Percentiles rank a stretch among this genome's conserved stretches.
phyloP scores from a whole-genome alignment of 1,140 invertebrate genomes.

The Pissodes strobi region DNA sequence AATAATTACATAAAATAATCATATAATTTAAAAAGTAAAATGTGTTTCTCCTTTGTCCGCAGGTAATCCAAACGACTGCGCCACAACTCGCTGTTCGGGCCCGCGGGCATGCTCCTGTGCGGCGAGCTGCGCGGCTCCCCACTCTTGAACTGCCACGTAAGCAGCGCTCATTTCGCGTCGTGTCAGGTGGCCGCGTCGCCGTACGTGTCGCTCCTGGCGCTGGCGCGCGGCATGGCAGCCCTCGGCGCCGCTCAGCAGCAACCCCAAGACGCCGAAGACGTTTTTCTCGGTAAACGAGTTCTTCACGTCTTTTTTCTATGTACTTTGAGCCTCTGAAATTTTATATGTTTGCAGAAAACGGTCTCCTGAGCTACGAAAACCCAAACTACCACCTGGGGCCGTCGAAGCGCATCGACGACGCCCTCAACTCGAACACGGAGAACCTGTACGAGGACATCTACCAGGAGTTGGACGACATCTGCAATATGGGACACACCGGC shows the following conservation, averaged over 20 bases:
- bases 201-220: constrained; percentile 53
- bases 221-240: constrained; percentile 56
- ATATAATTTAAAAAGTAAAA: no score
- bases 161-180: constrained; percentile 30
- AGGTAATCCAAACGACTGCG: constrained; percentile 30
- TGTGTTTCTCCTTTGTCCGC: constrained; percentile 10
- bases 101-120: constrained; percentile 47
- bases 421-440: constrained; percentile 74
- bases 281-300: constrained; percentile 53
- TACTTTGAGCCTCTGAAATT: not conserved
- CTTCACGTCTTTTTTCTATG: not conserved
- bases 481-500: constrained; percentile 54
- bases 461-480: constrained; percentile 65
- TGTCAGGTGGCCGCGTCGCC: constrained; percentile 51
- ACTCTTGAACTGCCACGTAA: constrained; percentile 49
- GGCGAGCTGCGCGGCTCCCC: constrained; percentile 55
- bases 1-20: no score
- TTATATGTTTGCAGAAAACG: constrained; percentile 72
- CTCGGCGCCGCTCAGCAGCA: constrained; percentile 42
- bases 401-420: constrained; percentile 71
- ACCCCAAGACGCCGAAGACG: constrained; percentile 54
- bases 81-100: not conserved
- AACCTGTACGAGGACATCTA: constrained; percentile 65
- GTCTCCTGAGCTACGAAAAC: constrained; percentile 83
- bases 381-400: constrained; percentile 84